A percentile compares a stretch with the other conserved stretches of the same genome.
phyloP scores from a whole-genome alignment of 2,797 vertebrate genomes.

The Phalanger gymnotis region DNA sequence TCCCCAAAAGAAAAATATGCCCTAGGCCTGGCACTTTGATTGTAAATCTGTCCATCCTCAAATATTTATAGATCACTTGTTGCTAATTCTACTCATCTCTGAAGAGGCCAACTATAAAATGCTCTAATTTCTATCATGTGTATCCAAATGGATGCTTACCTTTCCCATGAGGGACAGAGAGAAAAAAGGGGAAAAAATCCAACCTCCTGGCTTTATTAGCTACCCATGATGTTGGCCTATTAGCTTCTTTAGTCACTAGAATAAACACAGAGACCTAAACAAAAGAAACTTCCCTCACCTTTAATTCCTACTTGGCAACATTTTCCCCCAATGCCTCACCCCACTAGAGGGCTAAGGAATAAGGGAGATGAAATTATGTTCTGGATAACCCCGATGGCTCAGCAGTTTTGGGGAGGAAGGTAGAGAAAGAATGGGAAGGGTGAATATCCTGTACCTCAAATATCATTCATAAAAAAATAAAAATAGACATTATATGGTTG shows the following conservation, averaged over 20 bases:
- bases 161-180: not conserved
- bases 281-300: not conserved
- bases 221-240: not conserved
- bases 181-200: not conserved
- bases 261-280: not conserved
- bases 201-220: not conserved
- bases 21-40: not conserved
- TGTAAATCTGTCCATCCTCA: not conserved
- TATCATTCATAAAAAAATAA: too few relatives aligned
- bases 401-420: not conserved
- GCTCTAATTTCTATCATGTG: conserved; percentile 26
- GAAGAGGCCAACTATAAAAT: not conserved
- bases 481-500: not conserved
- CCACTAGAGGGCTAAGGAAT: not conserved
- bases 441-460: not conserved
- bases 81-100: not conserved
- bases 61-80: not conserved
- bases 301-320: not conserved
- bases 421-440: not conserved
- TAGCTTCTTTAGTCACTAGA: not conserved
- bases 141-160: conserved; percentile 26
- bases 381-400: not conserved
- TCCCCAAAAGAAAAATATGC: not conserved
- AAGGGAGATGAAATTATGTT: not conserved
- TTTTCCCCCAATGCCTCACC: not conserved